Conservation (phyloP, 2,113 vertebrate genomes). For the Pterocles orientalis region DNA sequence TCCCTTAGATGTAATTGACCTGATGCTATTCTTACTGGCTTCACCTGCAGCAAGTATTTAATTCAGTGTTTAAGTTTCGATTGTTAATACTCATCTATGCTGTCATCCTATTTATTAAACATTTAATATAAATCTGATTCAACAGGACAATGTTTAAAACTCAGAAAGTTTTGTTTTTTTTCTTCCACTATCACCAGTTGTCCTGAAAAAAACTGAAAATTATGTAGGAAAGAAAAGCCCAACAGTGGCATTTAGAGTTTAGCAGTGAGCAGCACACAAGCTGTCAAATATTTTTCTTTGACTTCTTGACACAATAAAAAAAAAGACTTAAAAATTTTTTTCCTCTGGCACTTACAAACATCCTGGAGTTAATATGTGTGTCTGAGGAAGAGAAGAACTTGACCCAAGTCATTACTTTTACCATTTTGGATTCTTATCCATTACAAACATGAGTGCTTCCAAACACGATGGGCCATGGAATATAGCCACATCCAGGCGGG, state of each 20-base stretch:
- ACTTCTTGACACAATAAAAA: background rate
- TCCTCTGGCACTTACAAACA: background rate
- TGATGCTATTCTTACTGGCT: background rate
- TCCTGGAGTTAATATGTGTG: background rate
- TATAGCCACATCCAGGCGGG: background rate
- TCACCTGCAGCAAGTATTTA: background rate
- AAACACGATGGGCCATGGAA: background rate
- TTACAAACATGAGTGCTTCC: background rate
- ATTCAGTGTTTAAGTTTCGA: background rate
- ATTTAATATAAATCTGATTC: conserved; percentile 7
- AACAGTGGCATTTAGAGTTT: background rate
- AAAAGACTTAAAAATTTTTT: background rate
- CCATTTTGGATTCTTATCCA: background rate
- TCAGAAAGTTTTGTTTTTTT: background rate
- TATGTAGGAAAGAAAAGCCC: background rate
- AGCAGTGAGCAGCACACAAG: background rate
- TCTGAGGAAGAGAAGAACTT: background rate
- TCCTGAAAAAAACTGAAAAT: background rate
- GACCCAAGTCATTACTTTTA: background rate
- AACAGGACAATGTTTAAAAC: background rate
- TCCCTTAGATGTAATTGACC: conserved; percentile 23
- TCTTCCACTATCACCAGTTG: background rate
- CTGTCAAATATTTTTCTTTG: background rate
- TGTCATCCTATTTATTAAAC: conserved; percentile 16
- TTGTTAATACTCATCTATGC: background rate